phyloP scores from a whole-genome alignment of 2,797 vertebrate species.

The Crocidura indochinensis region DNA sequence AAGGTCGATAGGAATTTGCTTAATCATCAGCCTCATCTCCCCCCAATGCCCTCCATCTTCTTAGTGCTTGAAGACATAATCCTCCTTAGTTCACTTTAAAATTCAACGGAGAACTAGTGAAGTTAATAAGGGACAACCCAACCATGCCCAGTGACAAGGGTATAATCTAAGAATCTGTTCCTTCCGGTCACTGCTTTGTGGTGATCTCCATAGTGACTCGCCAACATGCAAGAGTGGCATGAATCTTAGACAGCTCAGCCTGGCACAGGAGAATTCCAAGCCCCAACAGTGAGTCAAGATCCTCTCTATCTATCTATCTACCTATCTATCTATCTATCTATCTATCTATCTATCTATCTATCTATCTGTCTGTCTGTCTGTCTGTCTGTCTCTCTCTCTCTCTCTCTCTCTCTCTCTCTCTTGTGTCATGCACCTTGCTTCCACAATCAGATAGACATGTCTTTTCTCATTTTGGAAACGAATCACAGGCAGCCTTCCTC shows the following conservation, averaged over 20 bases:
- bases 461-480: constrained; percentile 63
- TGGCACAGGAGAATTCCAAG: background rate
- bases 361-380: too few species aligned
- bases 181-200: background rate
- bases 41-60: background rate
- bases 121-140: background rate
- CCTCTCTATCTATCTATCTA: background rate
- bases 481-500: constrained; percentile 15
- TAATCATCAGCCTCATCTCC: background rate
- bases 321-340: background rate
- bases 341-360: too few species aligned
- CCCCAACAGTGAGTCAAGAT: background rate
- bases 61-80: constrained; percentile 24
- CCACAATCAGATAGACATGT: constrained; percentile 52
- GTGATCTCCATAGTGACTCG: constrained; percentile 65
- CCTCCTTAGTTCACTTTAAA: constrained; percentile 15
- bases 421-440: background rate
- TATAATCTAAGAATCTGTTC: background rate
- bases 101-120: constrained; percentile 27
- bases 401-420: too few species aligned
- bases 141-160: background rate
- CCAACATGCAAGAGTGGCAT: constrained; percentile 20
- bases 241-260: background rate
- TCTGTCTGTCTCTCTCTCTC: too few species aligned
- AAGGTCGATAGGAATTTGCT: constrained; percentile 46